Percentiles rank a stretch among this genome's conserved stretches.
Conservation (phyloP, 2,113 vertebrate genomes). For the Spea multiplicata region DNA sequence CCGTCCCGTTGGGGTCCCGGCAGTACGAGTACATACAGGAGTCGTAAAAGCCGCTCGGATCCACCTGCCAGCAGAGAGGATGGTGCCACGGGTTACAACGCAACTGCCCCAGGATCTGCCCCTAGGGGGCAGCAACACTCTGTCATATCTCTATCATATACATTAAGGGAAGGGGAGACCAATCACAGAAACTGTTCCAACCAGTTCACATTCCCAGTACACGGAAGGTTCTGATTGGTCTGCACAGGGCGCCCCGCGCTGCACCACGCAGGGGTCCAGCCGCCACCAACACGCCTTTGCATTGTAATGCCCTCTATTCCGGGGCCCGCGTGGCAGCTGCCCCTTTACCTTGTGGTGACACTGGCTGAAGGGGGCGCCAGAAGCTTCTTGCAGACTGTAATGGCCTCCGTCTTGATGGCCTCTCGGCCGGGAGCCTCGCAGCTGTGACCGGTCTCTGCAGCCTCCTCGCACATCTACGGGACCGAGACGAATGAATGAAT, state of each 20-base stretch:
- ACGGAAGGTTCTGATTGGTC: no score
- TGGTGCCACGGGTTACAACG: no score
- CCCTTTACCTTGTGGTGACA: conserved; percentile 73
- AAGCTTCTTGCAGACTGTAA: conserved; percentile 67
- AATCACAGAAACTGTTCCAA: neutral
- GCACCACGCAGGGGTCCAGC: no score
- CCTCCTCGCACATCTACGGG: conserved; percentile 72
- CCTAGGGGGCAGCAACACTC: no score
- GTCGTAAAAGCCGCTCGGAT: conserved; percentile 70
- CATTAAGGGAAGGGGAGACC: neutral
- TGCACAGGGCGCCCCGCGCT: no score
- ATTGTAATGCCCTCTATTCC: no score
- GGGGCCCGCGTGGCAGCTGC: neutral
- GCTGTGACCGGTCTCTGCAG: conserved; percentile 61
- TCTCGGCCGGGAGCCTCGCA: conserved; percentile 59
- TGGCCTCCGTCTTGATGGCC: conserved; percentile 51
- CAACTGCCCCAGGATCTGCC: no score
- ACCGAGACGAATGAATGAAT: neutral
- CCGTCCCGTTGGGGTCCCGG: conserved; percentile 33
- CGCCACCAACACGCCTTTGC: no score
- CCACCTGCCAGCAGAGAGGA: conserved; percentile 61
- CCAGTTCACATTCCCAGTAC: neutral
- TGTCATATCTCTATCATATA: no score
- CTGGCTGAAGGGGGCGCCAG: conserved; percentile 70
- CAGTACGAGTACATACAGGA: conserved; percentile 79